Evolutionary conservation across 2,113 vertebrate genomes (phyloP).

Genomic region (Pedionomus torquatus): DNA sequence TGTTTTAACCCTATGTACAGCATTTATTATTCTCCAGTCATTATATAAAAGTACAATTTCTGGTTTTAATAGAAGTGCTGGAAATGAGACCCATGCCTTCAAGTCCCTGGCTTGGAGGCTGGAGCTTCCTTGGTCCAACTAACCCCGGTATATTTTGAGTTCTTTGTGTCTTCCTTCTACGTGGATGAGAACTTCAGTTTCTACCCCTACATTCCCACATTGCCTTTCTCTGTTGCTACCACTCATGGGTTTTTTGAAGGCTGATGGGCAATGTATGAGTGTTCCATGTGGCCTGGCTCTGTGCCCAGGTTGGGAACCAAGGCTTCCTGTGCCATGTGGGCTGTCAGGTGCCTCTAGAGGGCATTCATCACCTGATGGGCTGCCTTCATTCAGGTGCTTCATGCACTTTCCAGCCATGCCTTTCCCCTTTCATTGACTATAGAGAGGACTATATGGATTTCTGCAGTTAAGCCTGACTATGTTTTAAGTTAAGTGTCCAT

Average conservation of each 20-base stretch:
- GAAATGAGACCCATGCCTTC: background rate
- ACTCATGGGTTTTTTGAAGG: background rate
- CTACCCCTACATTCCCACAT: background rate
- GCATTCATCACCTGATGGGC: background rate
- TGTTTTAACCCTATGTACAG: background rate
- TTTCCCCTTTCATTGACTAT: background rate
- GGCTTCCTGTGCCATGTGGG: background rate
- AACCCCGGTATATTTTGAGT: background rate
- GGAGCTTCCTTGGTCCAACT: background rate
- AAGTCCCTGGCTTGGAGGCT: background rate
- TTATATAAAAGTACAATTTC: background rate
- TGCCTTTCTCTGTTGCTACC: background rate
- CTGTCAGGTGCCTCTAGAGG: slow-evolving; percentile 37
- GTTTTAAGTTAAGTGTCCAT: background rate
- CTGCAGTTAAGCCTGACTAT: background rate
- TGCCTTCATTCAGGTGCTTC: background rate
- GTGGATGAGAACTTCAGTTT: background rate
- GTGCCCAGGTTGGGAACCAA: background rate
- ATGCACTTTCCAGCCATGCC: background rate
- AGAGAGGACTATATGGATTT: background rate
- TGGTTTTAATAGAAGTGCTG: background rate
- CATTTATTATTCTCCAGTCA: background rate
- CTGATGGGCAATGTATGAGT: background rate
- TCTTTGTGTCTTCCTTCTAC: background rate
- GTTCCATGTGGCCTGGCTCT: background rate